These are phyloP conservation scores for Platyrinchus mystaceus DNA, from an alignment of 2,797 vertebrate genomes.

Conservation along the genomic window DNA sequence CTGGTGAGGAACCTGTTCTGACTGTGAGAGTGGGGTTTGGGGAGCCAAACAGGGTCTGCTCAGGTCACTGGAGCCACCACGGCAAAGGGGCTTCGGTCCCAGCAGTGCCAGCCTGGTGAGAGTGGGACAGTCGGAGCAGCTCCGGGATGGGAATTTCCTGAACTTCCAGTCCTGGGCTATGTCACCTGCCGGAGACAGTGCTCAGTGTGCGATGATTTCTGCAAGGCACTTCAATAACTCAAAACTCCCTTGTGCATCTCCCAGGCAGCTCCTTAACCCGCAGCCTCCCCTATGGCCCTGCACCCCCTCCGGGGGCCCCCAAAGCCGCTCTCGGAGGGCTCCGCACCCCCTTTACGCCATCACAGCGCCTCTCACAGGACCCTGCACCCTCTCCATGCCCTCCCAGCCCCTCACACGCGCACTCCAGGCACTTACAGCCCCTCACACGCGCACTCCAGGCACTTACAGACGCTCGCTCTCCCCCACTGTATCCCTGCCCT, in stretches of 20 bases:
- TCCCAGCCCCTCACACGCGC: neutral
- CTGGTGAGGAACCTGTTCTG: neutral
- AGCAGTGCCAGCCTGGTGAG: neutral
- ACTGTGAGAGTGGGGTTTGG: neutral
- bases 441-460: too few species aligned
- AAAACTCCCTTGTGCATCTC: too few species aligned
- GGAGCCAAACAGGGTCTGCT: neutral
- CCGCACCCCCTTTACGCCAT: too few species aligned
- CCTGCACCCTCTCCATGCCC: neutral
- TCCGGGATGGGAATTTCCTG: neutral
- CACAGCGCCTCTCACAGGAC: neutral
- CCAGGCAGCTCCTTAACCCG: neutral
- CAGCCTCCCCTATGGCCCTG: neutral
- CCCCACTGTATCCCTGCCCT: accelerated
- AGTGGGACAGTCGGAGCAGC: neutral
- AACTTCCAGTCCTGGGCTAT: neutral
- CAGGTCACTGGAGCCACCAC: neutral
- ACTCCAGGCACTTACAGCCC: too few species aligned
- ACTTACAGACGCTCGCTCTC: too few species aligned
- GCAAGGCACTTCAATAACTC: too few species aligned
- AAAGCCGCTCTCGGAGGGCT: neutral
- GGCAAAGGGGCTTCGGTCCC: neutral
- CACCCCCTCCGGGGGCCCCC: too few species aligned
- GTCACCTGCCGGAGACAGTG: neutral
- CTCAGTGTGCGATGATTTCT: accelerated